Evolutionary conservation across 2,888 invertebrate species (phyloP), one percentile per base, ranked within the genome.

Genomic region (Scelioninae gen. 2): DNA sequence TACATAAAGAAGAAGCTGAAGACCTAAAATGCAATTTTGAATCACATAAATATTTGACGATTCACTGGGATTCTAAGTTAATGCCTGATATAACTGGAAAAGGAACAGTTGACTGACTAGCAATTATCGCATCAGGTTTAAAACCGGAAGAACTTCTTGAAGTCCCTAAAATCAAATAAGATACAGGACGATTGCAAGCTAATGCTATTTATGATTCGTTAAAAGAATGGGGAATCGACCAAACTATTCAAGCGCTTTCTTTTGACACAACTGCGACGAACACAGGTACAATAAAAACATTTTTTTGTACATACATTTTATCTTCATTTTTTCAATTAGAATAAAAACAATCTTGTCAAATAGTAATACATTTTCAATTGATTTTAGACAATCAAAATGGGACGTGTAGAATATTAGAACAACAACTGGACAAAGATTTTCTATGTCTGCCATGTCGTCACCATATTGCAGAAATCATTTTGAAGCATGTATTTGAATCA

Each of bases 391-490:
- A n/a, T 50, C 73, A 10, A 76, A 79, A 70, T 77, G 79, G 60
- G 74, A 78, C 61, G 3, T 55, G 55, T 22, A 13, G 1, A 15
- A 6, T 48, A 41, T 48, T 81, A 25, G 79, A 81, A 74, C 75
- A 80, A 71, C 69, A 76, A 11, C 53, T 80, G n/a, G 67, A 73
- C n/a, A 76, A 48, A 68, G 75, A 78, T 3, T 28, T 79, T 11
- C 16, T 77, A 19, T 67, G 55, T 37, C 73, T 79, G n/a, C 68
- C 77, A n/a, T 82, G 81, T 41, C 70, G 79, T 18, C 81, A 80
- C 61, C 80, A 80, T 46, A 75, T 81, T 5, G 77, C 69, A 39
- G 79, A 82, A 68, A 25, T 81, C 2, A 68, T 80, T 35, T 41
- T 81, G 16, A 65, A 50, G 61, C 31, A 72, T 58, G 79, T 77